Base-by-base conservation (phyloP, 2,797 vertebrate species). In the Gambelia wislizenii region DNA sequence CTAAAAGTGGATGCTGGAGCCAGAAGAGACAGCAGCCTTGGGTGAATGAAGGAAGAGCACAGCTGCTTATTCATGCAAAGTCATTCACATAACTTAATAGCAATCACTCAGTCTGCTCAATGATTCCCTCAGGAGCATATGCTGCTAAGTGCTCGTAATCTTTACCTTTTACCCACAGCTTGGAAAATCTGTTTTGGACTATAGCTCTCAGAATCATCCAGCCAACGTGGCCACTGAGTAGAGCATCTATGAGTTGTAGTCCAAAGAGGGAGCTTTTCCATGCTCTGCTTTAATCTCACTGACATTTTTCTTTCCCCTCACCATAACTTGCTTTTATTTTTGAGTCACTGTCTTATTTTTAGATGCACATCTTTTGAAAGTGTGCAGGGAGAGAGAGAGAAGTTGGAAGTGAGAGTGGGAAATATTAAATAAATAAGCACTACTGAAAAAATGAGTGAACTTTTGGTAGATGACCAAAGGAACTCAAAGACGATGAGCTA, bases 341-440 rank as follows among this genome's bases (percentile, higher is more conserved):
- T 88, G 72, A 47, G 25, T 83, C 54, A 72, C 0, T 0, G 8
- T 0, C 0, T 3, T 91, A 87, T 92, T 94, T 95, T 91, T 92
- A 92, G 87, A 49, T 18, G 39, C 39, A 79, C 87, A 70, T 78
- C 16, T 91, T 91, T 3, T 14, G 36, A 14, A 67, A 30, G 10
- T 33, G 30, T 67, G 30, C 64, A 67, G 9, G 30, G 12, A 67
- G 20, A 9, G 1, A 67, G 64, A 67, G 30, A 36, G 74, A 69
- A 42, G 52, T 30, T 82, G 44, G 14, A 82, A 87, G 88, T 69
- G 77, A 92, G 88, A 49, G 3, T 33, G 30, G 54, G 42, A 89
- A 90, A 59, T 81, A 4, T 80, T 87, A 87, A 67, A 84, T 33
- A 88, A 90, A 54, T 83, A 87, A 90, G 42, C n/a, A 67, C 6